These are phyloP conservation scores for Malurus cyaneus DNA, from an alignment of 2,113 vertebrate species.

Conservation along the genomic window DNA sequence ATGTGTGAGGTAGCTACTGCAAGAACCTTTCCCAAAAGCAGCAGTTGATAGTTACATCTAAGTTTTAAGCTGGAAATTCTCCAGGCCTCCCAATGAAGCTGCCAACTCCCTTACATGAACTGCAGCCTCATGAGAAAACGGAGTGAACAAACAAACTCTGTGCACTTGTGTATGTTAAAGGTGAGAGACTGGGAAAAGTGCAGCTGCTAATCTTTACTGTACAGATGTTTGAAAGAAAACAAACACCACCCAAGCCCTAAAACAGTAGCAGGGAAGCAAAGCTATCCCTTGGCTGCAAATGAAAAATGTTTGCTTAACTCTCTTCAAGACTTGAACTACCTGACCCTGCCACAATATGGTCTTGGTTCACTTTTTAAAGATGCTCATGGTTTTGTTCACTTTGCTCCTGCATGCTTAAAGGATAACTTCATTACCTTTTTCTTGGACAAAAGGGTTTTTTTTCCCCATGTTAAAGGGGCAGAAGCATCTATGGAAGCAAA, in stretches of 20 bases:
- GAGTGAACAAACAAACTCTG: neutral
- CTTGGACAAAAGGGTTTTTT: neutral
- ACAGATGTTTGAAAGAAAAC: neutral
- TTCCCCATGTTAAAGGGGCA: accelerated
- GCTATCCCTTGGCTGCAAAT: neutral
- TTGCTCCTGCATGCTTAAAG: neutral
- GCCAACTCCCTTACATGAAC: neutral
- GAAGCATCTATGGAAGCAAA: neutral
- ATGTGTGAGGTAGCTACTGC: neutral
- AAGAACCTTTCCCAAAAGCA: neutral
- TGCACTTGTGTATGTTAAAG: neutral
- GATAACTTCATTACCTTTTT: neutral
- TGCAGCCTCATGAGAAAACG: neutral
- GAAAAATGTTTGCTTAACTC: neutral
- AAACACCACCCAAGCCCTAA: neutral
- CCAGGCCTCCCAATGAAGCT: neutral
- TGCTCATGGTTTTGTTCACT: neutral
- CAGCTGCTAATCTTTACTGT: neutral
- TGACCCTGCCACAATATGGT: neutral
- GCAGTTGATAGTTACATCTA: neutral
- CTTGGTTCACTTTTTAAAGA: neutral
- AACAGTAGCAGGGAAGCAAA: neutral
- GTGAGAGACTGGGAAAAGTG: neutral
- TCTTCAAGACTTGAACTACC: neutral
- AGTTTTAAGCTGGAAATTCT: neutral